Base-by-base conservation (phyloP, 2,113 vertebrate species). In the Hemichromis elongatus region DNA sequence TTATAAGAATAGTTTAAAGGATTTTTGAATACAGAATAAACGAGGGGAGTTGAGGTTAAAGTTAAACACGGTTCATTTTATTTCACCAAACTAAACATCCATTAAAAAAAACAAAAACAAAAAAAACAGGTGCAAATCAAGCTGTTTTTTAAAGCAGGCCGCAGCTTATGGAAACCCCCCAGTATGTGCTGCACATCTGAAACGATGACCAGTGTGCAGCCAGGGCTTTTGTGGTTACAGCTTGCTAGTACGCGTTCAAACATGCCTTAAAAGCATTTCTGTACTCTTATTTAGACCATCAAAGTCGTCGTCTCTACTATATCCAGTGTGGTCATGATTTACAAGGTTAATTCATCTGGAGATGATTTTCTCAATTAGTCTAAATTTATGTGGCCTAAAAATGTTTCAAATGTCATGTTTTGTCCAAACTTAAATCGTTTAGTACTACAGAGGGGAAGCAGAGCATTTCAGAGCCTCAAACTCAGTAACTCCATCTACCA, bases 1-100 rank as follows among this genome's bases (percentile, higher is more conserved):
- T 10, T 26, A 70, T 54, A 6, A 0, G 0, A 55, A 55, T 37
- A 30, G 3, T 28, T 73, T 26, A 73, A 18, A 28, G 0, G 24
- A 26, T 26, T 47, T 59, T 59, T 33, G 14, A 19, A 4, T 21
- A 24, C 19, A 7, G 26, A 59, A 55, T 57, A 30, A 59, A 79
- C 19, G 4, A 59, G 1, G 5, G 5, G 7, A 57, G 11, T 59
- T 26, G n/a, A 28, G 37, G 16, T 11, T 3, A 37, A 63, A 66
- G 19, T 66, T 66, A 13, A 66, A 2, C 6, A 37, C 21, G 19
- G 1, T 19, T 4, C 12, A 1, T 47, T 80, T 47, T 21, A 9
- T 18, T n/a, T 42, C 11, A 57, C 18, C 21, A 57, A 56, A 57
- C 54, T 30, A 30, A 50, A 16, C 28, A 14, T 0, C 0, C 14